Conservation (phyloP, 2,113 vertebrate species). For the Arenaria interpres region DNA sequence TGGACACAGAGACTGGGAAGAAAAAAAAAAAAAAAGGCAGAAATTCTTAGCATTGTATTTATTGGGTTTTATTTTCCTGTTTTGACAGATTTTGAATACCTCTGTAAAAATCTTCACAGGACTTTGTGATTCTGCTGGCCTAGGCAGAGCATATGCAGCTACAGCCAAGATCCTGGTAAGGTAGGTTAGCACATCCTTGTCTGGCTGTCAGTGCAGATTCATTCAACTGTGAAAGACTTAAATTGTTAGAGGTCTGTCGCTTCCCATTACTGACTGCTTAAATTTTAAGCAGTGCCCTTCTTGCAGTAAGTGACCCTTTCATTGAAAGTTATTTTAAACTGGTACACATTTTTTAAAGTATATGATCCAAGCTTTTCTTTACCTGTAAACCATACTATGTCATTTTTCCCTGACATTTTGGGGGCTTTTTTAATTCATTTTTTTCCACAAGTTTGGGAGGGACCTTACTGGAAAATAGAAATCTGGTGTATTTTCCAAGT, state of each 20-base stretch:
- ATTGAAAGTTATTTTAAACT: constrained; percentile 64
- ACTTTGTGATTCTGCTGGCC: constrained; percentile 67
- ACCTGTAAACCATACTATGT: not conserved
- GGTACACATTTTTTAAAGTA: constrained; percentile 13
- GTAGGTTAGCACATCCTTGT: constrained; percentile 72
- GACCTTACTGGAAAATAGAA: constrained; percentile 16
- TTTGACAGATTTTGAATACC: constrained; percentile 63
- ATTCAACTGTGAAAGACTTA: constrained; percentile 76
- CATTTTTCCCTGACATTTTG: not conserved
- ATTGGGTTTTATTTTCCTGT: not conserved
- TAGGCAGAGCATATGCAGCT: constrained; percentile 77
- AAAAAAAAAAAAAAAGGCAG: not conserved
- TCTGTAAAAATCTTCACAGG: constrained; percentile 70
- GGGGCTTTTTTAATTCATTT: not conserved
- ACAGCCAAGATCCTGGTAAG: constrained; percentile 76
- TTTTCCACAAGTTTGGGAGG: not conserved
- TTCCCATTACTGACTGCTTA: constrained; percentile 80
- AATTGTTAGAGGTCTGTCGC: constrained; percentile 80
- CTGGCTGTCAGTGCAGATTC: constrained; percentile 71
- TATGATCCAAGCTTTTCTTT: constrained; percentile 7
- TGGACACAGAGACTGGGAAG: not conserved
- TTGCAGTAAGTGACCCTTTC: constrained; percentile 75
- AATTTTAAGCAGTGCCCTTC: constrained; percentile 78
- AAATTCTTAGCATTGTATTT: not conserved
- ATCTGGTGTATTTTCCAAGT: constrained; percentile 8